These are phyloP conservation scores for Danio jaintianensis DNA, from an alignment of 2,797 vertebrate species.

Conservation along the genomic window DNA sequence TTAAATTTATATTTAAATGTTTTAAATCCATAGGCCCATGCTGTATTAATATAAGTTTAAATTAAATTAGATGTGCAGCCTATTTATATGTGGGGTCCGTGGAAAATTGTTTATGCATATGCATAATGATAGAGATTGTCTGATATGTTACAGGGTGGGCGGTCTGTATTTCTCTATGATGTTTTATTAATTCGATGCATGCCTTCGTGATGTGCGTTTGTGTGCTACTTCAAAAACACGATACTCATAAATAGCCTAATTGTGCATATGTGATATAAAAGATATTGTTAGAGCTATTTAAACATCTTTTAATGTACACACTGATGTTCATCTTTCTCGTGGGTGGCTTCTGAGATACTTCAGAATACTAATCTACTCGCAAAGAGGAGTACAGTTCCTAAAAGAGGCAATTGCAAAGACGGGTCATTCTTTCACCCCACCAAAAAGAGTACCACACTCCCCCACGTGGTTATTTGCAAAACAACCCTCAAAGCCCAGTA, in stretches of 20 bases:
- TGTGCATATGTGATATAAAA: constrained; percentile 28
- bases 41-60: not conserved
- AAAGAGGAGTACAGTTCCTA: constrained; percentile 69
- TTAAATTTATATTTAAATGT: not conserved
- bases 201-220: not conserved
- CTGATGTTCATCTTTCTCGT: constrained; percentile 68
- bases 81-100: not conserved
- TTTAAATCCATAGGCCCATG: not conserved
- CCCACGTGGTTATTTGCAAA: constrained; percentile 88
- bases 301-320: constrained; percentile 58
- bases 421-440: constrained; percentile 66
- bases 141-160: constrained; percentile 19
- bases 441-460: constrained; percentile 82
- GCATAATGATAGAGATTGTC: constrained; percentile 21
- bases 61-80: not conserved
- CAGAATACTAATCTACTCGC: constrained; percentile 75
- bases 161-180: constrained; percentile 22
- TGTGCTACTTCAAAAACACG: not conserved
- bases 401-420: constrained; percentile 78
- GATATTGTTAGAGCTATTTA: not conserved
- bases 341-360: constrained; percentile 70
- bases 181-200: constrained; percentile 32
- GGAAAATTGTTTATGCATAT: constrained; percentile 31
- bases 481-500: constrained; percentile 78
- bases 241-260: constrained; percentile 38